Percentiles rank a stretch among this genome's conserved stretches.
Evolutionary conservation across 1,140 invertebrate species (phyloP).

Genomic region (Drosophila arizonae): DNA sequence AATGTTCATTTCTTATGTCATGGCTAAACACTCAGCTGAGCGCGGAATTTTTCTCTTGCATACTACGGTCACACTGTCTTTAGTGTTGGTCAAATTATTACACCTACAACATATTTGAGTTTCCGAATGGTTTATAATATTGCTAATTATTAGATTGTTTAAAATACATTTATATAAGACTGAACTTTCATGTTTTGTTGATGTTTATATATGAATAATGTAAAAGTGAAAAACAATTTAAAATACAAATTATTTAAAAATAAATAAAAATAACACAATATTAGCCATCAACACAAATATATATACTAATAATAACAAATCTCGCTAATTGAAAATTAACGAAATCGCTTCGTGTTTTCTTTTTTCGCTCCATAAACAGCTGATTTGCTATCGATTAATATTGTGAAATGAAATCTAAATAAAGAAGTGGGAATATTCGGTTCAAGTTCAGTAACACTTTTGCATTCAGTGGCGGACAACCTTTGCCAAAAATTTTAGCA

Average conservation of each 20-base stretch:
- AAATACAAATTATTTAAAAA: too few species aligned
- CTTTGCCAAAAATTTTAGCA: not conserved
- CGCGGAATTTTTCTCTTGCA: constrained; percentile 12
- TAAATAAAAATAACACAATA: too few species aligned
- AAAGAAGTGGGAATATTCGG: constrained; percentile 1
- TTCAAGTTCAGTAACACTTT: constrained; percentile 22
- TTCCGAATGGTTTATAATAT: not conserved
- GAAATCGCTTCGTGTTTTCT: not conserved
- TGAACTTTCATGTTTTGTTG: too few species aligned
- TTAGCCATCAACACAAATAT: too few species aligned
- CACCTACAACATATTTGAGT: not conserved
- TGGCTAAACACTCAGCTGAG: constrained; percentile 25
- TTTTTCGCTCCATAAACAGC: not conserved
- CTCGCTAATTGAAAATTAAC: not conserved
- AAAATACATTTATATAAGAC: too few species aligned
- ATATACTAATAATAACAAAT: not conserved
- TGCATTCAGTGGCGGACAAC: constrained; percentile 1
- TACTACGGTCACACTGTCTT: constrained; percentile 28
- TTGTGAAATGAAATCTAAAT: not conserved
- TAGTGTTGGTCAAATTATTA: constrained; percentile 14
- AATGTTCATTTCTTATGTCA: constrained; percentile 53
- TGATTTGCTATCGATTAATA: constrained; percentile 17
- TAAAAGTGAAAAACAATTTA: too few species aligned
- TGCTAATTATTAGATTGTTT: not conserved
- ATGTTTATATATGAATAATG: too few species aligned